These are phyloP conservation scores for Calcarius lapponicus DNA, from an alignment of 2,797 vertebrate species.

Conservation along the genomic window DNA sequence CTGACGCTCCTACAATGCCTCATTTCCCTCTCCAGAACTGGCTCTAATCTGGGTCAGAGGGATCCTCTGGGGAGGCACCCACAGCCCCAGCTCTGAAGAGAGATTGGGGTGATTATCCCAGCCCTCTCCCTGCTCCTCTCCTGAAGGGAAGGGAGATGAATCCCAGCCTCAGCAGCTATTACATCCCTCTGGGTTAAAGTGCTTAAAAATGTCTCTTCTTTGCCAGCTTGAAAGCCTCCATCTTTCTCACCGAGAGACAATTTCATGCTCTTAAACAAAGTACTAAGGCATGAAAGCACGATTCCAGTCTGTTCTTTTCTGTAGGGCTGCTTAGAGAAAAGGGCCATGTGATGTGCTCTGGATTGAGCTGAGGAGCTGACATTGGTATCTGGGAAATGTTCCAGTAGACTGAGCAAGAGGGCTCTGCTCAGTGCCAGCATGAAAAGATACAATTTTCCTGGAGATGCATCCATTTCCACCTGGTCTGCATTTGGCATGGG, in stretches of 20 bases:
- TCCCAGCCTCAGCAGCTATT: conserved; percentile 25
- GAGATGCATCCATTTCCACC: conserved; percentile 57
- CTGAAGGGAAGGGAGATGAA: conserved; percentile 37
- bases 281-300: conserved; percentile 56
- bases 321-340: conserved; percentile 29
- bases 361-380: conserved; percentile 34
- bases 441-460: conserved; percentile 21
- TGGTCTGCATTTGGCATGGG: conserved; percentile 27
- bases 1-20: background rate
- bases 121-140: conserved; percentile 14
- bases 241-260: conserved; percentile 30
- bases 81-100: background rate
- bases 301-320: conserved; percentile 20
- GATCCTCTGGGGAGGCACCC: background rate
- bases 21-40: background rate
- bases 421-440: background rate
- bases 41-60: background rate
- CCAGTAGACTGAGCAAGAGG: conserved; percentile 35
- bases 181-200: conserved; percentile 22
- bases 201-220: conserved; percentile 17
- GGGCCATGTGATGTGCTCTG: conserved; percentile 1
- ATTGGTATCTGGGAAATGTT: conserved; percentile 37
- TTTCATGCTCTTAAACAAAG: conserved; percentile 66
- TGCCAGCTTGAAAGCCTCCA: conserved; percentile 39
- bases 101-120: conserved; percentile 51